Evolutionary conservation across 2,113 vertebrate species (phyloP).

Genomic region (Murina feae): DNA sequence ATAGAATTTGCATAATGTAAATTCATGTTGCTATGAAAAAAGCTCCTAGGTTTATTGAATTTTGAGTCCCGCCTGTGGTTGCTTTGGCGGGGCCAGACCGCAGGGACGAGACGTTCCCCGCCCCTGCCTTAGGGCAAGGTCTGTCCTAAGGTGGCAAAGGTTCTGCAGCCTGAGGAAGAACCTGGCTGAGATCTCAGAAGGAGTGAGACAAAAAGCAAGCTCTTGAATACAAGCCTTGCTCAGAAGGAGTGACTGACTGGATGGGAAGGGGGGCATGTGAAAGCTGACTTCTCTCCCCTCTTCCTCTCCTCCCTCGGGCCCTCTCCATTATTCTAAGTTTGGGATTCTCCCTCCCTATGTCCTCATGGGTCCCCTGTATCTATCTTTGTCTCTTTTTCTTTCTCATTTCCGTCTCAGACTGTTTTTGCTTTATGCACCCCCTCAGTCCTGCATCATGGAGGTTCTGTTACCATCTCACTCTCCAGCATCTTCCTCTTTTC

Average conservation of each 20-base stretch:
- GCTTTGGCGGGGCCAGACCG: no score
- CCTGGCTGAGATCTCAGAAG: background rate
- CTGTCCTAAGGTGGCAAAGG: background rate
- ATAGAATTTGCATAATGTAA: no score
- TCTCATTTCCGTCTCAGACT: background rate
- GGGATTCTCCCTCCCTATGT: background rate
- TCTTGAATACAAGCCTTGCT: background rate
- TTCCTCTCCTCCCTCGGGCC: background rate
- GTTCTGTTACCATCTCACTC: background rate
- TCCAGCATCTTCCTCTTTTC: background rate
- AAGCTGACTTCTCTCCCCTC: background rate
- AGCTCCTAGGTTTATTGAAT: no score
- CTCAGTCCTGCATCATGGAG: background rate
- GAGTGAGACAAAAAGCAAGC: background rate
- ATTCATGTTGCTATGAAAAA: no score
- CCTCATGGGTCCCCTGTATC: background rate
- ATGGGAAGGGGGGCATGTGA: accelerated
- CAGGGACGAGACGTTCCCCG: no score
- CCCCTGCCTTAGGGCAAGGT: background rate
- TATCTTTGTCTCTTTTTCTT: background rate
- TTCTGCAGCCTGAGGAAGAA: background rate
- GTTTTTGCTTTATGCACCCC: background rate
- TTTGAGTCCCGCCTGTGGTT: no score
- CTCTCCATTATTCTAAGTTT: background rate
- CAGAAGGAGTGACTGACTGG: background rate